Base-by-base conservation (phyloP, 2,113 vertebrate genomes). In the Sorex fumeus region DNA sequence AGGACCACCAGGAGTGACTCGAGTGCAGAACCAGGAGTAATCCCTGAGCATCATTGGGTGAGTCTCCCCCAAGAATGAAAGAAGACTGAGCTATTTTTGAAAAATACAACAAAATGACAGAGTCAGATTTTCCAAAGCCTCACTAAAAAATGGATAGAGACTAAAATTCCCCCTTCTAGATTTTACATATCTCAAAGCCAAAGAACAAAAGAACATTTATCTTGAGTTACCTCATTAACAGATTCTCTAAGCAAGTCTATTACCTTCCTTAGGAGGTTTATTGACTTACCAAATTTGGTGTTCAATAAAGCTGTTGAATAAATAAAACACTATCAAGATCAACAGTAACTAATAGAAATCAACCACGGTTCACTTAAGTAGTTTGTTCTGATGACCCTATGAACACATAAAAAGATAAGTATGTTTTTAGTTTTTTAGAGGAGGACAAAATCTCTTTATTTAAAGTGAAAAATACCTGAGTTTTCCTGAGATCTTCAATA, bases 201-300 rank as follows among this genome's bases (percentile, higher is more conserved):
- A 6, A 75, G 72, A 34, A 81, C 28, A 75, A 71, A 40, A n/a
- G 62, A 88, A 66, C 66, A 96, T 91, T 79, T 94, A 78, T 76
- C 57, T 69, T 79, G 77, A 91, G 88, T 92, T 72, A 30, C 43
- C 69, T 94, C 67, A 91, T 84, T 94, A 93, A 81, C 45, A 89
- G 84, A 84, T 74, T 32, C 36, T 82, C 47, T 69, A 77, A 43
- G 50, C 32, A 91, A 93, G 72, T 86, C 66, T 90, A 0, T 16
- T 11, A 3, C 76, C 34, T 90, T 76, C 84, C 50, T 93, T 25
- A 62, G 28, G 15, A 79, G n/a, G 7, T 32, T 34, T 71, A 93
- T 15, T 50, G 60, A 77, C 53, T 86, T 88, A 62, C 4, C 82
- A 85, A 67, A 93, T 34, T 75, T 60, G 60, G 43, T 91, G 62